Conservation (phyloP, 2,888 invertebrate genomes). For the Chymomyza fuscimana region DNA sequence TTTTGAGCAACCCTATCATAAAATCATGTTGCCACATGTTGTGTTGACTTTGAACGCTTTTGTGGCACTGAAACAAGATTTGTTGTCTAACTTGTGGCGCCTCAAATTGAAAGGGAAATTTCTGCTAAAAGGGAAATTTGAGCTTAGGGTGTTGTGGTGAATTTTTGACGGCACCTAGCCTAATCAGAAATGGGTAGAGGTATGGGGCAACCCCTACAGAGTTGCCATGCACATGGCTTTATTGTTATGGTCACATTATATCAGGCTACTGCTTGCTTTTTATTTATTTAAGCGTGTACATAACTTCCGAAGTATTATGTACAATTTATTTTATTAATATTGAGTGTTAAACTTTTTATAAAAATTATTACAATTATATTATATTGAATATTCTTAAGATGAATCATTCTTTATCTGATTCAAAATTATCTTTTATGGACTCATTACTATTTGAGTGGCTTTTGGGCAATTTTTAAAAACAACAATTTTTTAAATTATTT, state of each 20-base stretch:
- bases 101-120: background rate
- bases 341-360: too few species aligned
- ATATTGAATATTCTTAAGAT: too few species aligned
- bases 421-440: too few species aligned
- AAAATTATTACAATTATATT: too few species aligned
- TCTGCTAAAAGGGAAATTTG: constrained; percentile 34
- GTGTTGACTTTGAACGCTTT: constrained; percentile 8
- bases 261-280: background rate
- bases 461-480: too few species aligned
- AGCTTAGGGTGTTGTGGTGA: background rate
- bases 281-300: background rate
- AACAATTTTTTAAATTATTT: too few species aligned
- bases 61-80: constrained; percentile 16
- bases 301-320: too few species aligned
- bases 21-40: background rate
- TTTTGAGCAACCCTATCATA: background rate
- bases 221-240: constrained; percentile 15
- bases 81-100: background rate
- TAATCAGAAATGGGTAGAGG: background rate
- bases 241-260: background rate
- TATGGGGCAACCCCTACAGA: background rate
- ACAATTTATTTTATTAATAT: too few species aligned
- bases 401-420: too few species aligned
- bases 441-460: too few species aligned
- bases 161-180: background rate